Conservation (phyloP, 2,113 vertebrate species). For the Chloropsis hardwickii region DNA sequence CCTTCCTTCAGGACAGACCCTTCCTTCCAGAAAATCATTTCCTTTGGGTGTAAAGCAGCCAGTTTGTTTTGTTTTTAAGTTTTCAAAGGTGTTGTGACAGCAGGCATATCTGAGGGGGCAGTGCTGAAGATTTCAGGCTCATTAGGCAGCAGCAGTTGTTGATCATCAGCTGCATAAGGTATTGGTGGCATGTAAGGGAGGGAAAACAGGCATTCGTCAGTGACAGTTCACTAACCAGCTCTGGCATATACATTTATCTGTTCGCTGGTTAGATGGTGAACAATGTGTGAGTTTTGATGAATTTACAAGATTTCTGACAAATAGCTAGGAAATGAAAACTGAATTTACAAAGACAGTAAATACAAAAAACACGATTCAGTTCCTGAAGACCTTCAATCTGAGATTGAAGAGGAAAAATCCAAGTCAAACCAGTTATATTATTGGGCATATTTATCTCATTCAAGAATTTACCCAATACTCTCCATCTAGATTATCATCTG, state of each 20-base stretch:
- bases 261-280: background rate
- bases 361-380: background rate
- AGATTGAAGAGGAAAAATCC: background rate
- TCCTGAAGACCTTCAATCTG: background rate
- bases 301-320: slow-evolving; percentile 12
- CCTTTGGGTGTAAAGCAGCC: background rate
- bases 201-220: background rate
- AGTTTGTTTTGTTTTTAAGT: background rate
- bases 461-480: background rate
- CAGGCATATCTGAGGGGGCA: background rate
- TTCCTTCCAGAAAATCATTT: background rate
- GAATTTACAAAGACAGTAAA: background rate
- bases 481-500: background rate
- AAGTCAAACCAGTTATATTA: background rate
- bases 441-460: background rate
- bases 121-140: background rate
- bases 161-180: slow-evolving; percentile 3
- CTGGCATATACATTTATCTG: slow-evolving; percentile 25
- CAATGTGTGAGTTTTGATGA: background rate
- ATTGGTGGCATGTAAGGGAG: background rate
- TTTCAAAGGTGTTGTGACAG: slow-evolving; percentile 3
- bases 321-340: background rate
- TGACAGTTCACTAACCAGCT: background rate
- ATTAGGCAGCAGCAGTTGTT: slow-evolving; percentile 12
- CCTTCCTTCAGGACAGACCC: background rate